Evolutionary conservation across 2,113 vertebrate genomes (phyloP), one percentile per base, ranked within the genome.

Genomic region (Albula glossodonta): DNA sequence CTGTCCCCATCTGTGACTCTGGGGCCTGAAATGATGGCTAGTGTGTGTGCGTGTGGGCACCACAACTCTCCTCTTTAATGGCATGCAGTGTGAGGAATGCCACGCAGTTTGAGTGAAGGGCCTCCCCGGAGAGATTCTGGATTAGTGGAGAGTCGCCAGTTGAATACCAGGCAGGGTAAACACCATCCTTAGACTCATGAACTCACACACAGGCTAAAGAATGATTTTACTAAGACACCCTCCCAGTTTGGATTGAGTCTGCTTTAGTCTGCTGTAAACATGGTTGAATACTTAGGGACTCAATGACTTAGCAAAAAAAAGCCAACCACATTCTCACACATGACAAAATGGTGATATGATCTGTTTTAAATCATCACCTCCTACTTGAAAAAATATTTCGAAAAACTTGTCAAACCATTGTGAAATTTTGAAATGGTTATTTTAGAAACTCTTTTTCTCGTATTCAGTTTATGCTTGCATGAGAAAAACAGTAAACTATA

Each of bases 121-220:
- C 80, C 88, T 87, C 81, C 93, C 91, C 88, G 88, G 91, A 87
- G 93, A 83, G 91, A 91, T 86, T 78, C 84, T 88, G 92, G 93
- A 93, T 94, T 93, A 94, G 92, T 92, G 90, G 91, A 94, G 87
- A 90, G 88, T 90, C 70, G 91, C 90, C 92, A 94, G 88, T 88
- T 74, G 86, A 86, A 85, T 90, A 92, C 90, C 90, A 93, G 92
- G 89, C 83, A 83, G 85, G 60, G 90, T 90, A 91, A 94, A 93
- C 91, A 93, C 90, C 82, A 52, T 89, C 87, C 90, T 90, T 90
- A 91, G 88, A 85, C 87, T 66, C 5, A 66, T 22, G 60, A 87
- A 84, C 31, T 79, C 83, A 80, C 83, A 87, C 79, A 83, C 41
- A 60, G 10, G 8, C 15, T 63, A 9, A 8, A 74, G 10, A 25